Evolutionary conservation across 1,140 invertebrate species (phyloP).

Genomic region (Diprion similis): DNA sequence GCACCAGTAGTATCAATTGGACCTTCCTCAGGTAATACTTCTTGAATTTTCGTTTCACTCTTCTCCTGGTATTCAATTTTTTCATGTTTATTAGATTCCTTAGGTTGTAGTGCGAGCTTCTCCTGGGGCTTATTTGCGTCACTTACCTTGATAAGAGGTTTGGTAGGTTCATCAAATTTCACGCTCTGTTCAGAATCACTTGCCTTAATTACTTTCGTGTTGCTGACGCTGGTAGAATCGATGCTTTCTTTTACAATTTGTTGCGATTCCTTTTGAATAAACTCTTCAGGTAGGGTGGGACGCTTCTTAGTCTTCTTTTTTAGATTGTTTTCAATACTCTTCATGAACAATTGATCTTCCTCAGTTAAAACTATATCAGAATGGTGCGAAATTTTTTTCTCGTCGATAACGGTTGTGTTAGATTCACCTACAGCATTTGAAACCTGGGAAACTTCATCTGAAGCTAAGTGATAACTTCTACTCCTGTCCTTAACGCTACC

Average conservation of each 20-base stretch:
- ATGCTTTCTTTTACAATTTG: background rate
- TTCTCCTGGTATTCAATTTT: background rate
- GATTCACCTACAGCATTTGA: background rate
- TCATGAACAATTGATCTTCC: constrained; percentile 29
- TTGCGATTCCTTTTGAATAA: constrained; percentile 18
- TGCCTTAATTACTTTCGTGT: background rate
- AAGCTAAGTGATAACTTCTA: constrained; percentile 24
- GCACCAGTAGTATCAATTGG: background rate
- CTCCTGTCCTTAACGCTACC: constrained; percentile 53
- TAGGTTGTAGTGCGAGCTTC: background rate
- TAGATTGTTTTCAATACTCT: constrained; percentile 29
- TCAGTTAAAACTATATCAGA: background rate
- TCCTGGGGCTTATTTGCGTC: background rate
- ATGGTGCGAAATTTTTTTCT: background rate
- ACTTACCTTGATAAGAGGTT: background rate
- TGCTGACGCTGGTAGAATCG: background rate
- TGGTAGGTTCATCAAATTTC: background rate
- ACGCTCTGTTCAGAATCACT: background rate
- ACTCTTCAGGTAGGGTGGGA: constrained; percentile 29
- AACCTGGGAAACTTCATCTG: background rate
- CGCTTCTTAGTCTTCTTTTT: constrained; percentile 33
- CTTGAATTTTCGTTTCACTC: constrained; percentile 7
- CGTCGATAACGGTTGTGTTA: background rate
- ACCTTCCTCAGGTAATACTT: constrained; percentile 15
- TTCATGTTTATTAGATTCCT: background rate